Base-by-base conservation (phyloP, 2,113 vertebrate genomes). In the Bufo bufo region DNA sequence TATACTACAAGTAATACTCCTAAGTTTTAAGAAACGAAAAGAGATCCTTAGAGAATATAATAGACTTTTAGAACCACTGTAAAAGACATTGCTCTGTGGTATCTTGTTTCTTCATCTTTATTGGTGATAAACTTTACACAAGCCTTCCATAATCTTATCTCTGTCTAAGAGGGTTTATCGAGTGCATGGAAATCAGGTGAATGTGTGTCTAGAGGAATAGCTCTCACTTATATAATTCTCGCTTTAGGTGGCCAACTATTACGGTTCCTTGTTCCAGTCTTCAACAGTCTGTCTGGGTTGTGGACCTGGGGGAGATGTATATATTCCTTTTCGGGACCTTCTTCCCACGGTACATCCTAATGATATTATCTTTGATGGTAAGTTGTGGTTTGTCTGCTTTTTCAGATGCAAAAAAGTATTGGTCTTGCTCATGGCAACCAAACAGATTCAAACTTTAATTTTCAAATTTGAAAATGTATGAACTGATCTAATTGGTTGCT, bases 301-400 rank as follows among this genome's bases (percentile, higher is more conserved):
- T 0, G 94, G 96, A 23, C 93, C 93, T 0, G 79, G 94, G 0
- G 97, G 97, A 0, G 97, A 98, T 0, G 92, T 97, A 87, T 95
- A 96, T 3, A 93, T 97, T 47, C 97, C 98, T 0, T 97, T 99
- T 90, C 90, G 94, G 33, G 93, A 97, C 82, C 93, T 99, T 87
- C 93, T 99, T 81, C 98, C 98, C 83, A 99, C 98, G 97, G 97
- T 97, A 90, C 94, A 97, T 52, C 97, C 97, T 66, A 93, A 99
- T 45, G 96, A 99, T 92, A 96, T 99, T 0, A 59, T 97, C 72
- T 99, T 99, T 43, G 98, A 99, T 0, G 98, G 98, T 99, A 96
- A 74, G 94, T 63, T 58, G 12, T 11, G 8, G 17, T 66, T 14
- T 33, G 69, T 65, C n/a, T 47, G 47, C n/a, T 66, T 66, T 33